Evolutionary conservation across 92 coral and sea anemone genomes (phyloP), one percentile per base, ranked within the genome.

Genomic region (Phenganax subtilis): DNA sequence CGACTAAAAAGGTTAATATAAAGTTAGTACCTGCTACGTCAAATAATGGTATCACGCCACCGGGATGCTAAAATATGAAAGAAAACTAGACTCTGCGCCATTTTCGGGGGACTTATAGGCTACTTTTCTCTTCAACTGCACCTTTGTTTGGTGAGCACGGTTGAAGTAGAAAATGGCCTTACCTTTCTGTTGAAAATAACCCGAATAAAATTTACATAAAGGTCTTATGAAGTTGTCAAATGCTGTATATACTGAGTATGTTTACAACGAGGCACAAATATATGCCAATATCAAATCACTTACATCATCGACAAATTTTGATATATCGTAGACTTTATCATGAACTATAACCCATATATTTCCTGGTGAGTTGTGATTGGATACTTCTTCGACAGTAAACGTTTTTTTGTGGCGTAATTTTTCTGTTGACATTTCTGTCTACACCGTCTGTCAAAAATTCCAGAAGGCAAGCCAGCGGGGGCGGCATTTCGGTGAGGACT

Each of bases 251-350:
- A 12, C 15, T 30, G 75, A 69, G 77, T 28, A 73, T 28, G 16
- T 73, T 7, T 73, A 30, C 55, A 69, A 69, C 10, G 11, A 51
- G 31, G 31, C 12, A 15, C 30, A 73, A 9, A 73, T 54, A 59
- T 14, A 1, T 51, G 27, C 76, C 16, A 55, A 7, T 25, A 66
- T 15, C 14, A 16, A 55, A 53, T 53, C 70, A 37, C 75, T 29
- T 81, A 86, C 89, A 83, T 86, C 89, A 16, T 60, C 11, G 63
- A 86, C 60, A 76, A 86, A 86, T 9, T 76, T 60, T 3, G 86
- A 72, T 3, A 86, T 76, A 75, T 86, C 83, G 60, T 86, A 86
- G 7, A 86, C 89, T 81, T 82, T 86, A n/a, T 75, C 74, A 9
- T 59, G 76, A 55, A 75, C 60, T 10, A 82, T 83, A 30, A 86